Evolutionary conservation across 2,113 vertebrate species (phyloP).

Genomic region (Bostrychus sinensis): DNA sequence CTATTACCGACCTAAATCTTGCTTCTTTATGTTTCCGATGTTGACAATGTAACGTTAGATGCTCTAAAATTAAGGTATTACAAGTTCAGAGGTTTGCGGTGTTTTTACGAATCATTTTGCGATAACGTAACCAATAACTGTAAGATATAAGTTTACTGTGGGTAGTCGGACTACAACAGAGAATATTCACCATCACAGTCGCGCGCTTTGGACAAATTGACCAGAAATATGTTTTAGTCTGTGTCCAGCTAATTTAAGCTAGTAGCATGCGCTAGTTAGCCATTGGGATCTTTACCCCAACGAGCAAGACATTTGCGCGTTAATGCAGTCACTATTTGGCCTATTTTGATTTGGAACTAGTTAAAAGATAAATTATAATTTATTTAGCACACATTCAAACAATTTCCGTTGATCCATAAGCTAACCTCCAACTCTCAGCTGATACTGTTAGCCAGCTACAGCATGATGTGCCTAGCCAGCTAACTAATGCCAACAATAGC

Average conservation of each 20-base stretch:
- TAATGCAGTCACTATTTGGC: conserved; percentile 19
- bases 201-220: conserved; percentile 23
- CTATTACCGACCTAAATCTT: not conserved
- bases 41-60: not conserved
- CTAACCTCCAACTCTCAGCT: conserved; percentile 47
- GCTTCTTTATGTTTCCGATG: not conserved
- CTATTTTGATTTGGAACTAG: not conserved
- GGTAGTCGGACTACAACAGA: no score
- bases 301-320: conserved; percentile 49
- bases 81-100: not conserved
- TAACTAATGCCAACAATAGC: conserved; percentile 77
- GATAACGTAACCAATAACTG: not conserved
- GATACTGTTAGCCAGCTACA: conserved; percentile 64
- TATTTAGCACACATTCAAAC: not conserved
- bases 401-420: conserved; percentile 28
- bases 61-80: not conserved
- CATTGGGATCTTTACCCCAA: conserved; percentile 43
- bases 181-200: conserved; percentile 11
- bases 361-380: not conserved
- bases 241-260: conserved; percentile 72
- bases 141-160: not conserved
- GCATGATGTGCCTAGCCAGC: conserved; percentile 69
- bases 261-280: conserved; percentile 76
- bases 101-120: conserved; percentile 3
- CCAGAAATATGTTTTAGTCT: conserved; percentile 37